Percentiles rank a stretch among this genome's conserved stretches.
Conservation (phyloP, 2,888 invertebrate species). For the Callyntrura sp. region DNA sequence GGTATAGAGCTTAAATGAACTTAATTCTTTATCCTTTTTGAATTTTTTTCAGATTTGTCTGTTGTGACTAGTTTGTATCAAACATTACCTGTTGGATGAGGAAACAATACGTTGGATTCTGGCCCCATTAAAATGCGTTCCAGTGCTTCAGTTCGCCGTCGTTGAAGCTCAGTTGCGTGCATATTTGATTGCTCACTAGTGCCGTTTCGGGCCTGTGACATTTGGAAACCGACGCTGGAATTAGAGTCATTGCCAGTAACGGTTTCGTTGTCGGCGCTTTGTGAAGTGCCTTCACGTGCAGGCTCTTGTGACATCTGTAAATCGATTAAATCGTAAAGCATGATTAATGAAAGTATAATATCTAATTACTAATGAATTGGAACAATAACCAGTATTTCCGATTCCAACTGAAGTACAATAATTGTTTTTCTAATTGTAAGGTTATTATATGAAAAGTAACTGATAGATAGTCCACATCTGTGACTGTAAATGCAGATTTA, state of each 20-base stretch:
- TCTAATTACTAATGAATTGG: background rate
- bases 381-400: slow-evolving; percentile 7
- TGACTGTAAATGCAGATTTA: too few relatives aligned
- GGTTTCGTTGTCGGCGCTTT: background rate
- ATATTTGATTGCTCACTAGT: background rate
- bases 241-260: background rate
- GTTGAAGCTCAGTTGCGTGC: slow-evolving; percentile 34
- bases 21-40: background rate
- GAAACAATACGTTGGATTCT: slow-evolving; percentile 50
- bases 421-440: background rate
- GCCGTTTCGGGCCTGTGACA: background rate
- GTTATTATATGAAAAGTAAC: background rate
- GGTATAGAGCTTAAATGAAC: too few relatives aligned
- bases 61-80: background rate
- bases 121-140: slow-evolving; percentile 59
- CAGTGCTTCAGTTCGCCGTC: slow-evolving; percentile 65
- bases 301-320: slow-evolving; percentile 16
- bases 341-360: background rate
- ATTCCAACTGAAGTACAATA: slow-evolving; percentile 34
- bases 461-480: background rate
- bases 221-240: background rate
- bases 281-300: background rate
- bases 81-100: slow-evolving; percentile 43
- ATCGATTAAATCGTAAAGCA: background rate
- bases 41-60: background rate